Evolutionary conservation across 2,113 vertebrate genomes (phyloP).

Genomic region (Caranx ignobilis): DNA sequence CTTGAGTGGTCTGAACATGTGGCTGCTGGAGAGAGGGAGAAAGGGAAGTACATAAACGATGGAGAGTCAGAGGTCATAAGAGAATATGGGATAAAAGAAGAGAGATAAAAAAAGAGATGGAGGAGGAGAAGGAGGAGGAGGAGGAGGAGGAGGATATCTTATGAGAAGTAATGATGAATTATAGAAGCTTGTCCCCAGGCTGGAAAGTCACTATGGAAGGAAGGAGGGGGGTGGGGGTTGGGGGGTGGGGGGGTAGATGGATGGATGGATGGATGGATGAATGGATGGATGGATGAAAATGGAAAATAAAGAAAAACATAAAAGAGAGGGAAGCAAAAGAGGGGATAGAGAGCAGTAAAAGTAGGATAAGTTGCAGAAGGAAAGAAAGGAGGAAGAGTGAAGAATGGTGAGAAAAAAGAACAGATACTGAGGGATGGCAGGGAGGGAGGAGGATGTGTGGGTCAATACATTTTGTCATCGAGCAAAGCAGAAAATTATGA

Average conservation of each 20-base stretch:
- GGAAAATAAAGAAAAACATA: not conserved
- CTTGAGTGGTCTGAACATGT: too few species aligned
- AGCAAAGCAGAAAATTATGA: slow-evolving; percentile 47
- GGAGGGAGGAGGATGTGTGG: slow-evolving; percentile 24
- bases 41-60: not conserved
- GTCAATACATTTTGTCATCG: slow-evolving; percentile 59
- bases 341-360: not conserved
- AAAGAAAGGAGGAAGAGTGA: not conserved
- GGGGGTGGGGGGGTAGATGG: slow-evolving; percentile 4
- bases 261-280: not conserved
- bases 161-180: slow-evolving; percentile 68
- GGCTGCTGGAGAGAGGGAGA: not conserved
- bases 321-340: not conserved
- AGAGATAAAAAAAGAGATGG: not conserved
- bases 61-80: not conserved
- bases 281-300: not conserved
- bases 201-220: slow-evolving; percentile 44
- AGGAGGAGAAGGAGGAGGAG: not conserved
- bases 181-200: slow-evolving; percentile 67
- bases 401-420: not conserved
- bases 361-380: not conserved
- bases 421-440: not conserved
- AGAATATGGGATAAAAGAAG: not conserved
- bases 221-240: not conserved
- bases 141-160: slow-evolving; percentile 32